Evolutionary conservation across 2,888 invertebrate species (phyloP), one percentile per base, ranked within the genome.

Genomic region (Spilosoma lubricipeda): DNA sequence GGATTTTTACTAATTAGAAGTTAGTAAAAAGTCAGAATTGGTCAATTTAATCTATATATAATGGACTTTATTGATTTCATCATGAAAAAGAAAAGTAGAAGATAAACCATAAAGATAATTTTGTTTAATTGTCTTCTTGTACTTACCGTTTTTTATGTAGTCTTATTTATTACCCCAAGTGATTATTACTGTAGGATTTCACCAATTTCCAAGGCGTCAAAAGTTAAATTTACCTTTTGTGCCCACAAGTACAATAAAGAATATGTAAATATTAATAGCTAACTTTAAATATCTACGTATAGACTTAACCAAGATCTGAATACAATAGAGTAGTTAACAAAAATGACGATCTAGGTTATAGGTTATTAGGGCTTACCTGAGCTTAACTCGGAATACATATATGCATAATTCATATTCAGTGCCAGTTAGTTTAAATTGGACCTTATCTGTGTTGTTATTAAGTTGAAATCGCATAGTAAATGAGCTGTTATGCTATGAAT

Each of bases 351-450:
- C 74, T 81, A 77, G 73, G 72, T 82, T 59, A 45, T 70, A 77
- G 56, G 69, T 65, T 75, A 76, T 76, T 74, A 68, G 45, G 67
- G 45, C 48, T 74, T 36, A 48, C 18, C 71, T 66, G 69, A 36
- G 33, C 63, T 71, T 70, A 42, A 42, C 30, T 11, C 73, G 27
- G 39, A 64, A 75, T 66, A 75, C 39, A 77, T 70, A 71, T 76
- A 75, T 76, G 63, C 75, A 78, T 82, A 84, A 75, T 82, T 70
- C 72, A 74, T 67, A 69, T 72, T 5, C 59, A 72, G 23, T 56
- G 56, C 56, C 20, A 15, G 39, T 13, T 71, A 65, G 69, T 42
- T 20, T 56, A 74, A 75, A 70, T 59, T 71, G 69, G 56, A 72
- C 65, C 71, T 65, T 73, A 74, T 72, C 0, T 0, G 0, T 13